phyloP scores from a whole-genome alignment of 2,113 vertebrate genomes.

The Lepisosteus osseus region DNA sequence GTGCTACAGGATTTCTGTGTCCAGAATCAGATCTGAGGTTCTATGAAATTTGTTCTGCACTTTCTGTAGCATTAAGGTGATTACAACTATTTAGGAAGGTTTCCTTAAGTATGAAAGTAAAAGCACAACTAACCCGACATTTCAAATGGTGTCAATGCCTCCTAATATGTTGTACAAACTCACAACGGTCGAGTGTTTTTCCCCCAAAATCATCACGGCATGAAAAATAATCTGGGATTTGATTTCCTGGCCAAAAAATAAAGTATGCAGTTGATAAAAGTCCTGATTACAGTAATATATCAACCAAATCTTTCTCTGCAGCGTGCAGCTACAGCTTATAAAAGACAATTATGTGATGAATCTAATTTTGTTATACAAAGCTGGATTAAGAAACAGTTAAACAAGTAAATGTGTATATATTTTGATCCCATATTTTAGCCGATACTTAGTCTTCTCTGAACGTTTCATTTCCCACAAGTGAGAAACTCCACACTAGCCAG shows the following conservation, averaged over 20 bases:
- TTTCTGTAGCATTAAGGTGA: no score
- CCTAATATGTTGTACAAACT: no score
- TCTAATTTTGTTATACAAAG: not conserved
- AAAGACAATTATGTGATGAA: not conserved
- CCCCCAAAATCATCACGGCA: no score
- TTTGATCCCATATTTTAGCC: not conserved
- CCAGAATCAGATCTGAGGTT: no score
- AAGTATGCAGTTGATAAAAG: not conserved
- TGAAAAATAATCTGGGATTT: not conserved
- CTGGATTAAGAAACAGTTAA: not conserved
- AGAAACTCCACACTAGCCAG: not conserved
- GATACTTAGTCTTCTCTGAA: not conserved
- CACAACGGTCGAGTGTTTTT: no score
- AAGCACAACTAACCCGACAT: no score
- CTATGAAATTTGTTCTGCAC: no score
- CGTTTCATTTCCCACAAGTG: not conserved
- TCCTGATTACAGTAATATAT: not conserved
- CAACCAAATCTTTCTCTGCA: not conserved
- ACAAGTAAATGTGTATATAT: not conserved
- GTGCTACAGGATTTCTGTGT: no score
- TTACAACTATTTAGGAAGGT: no score
- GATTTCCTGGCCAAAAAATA: not conserved
- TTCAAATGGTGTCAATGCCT: no score
- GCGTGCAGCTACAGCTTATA: not conserved
- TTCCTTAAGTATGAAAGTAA: no score